phyloP scores from a whole-genome alignment of 2,888 invertebrate genomes.

The Leptopterna dolabrata region DNA sequence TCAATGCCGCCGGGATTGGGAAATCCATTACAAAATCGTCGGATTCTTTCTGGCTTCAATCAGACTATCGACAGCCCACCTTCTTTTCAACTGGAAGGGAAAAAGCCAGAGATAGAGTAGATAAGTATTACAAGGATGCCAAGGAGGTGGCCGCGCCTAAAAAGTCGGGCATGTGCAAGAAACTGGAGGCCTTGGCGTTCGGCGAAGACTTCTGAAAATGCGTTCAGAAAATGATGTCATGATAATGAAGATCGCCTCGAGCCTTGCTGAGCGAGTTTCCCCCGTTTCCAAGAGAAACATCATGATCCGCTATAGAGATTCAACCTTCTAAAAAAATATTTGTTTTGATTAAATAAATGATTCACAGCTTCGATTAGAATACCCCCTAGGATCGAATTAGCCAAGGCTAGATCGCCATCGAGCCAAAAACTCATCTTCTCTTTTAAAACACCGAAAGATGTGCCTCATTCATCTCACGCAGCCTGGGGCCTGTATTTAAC shows the following conservation, averaged over 20 bases:
- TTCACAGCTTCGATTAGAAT: too few relatives aligned
- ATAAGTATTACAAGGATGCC: constrained; percentile 43
- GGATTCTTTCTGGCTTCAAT: neutral
- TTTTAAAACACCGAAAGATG: neutral
- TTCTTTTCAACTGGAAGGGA: neutral
- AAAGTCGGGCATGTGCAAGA: constrained; percentile 31
- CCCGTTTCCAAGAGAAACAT: neutral
- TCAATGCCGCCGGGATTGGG: neutral
- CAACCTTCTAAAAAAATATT: neutral
- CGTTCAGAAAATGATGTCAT: constrained; percentile 1
- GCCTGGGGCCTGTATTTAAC: constrained; percentile 25
- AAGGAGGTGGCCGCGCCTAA: constrained; percentile 21
- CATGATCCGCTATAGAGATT: neutral
- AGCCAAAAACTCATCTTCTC: neutral
- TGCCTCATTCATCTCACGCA: constrained; percentile 7
- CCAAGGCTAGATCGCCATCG: too few relatives aligned
- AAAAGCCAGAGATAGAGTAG: neutral
- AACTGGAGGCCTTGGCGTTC: constrained; percentile 5
- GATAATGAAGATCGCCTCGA: neutral
- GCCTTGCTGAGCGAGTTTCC: neutral
- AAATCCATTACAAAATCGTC: neutral
- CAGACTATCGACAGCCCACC: neutral
- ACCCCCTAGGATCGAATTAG: too few relatives aligned
- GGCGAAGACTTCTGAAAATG: neutral
- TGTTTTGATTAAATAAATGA: too few relatives aligned